Evolutionary conservation across 2,113 vertebrate genomes (phyloP).

Genomic region (Vanacampus margaritifer): DNA sequence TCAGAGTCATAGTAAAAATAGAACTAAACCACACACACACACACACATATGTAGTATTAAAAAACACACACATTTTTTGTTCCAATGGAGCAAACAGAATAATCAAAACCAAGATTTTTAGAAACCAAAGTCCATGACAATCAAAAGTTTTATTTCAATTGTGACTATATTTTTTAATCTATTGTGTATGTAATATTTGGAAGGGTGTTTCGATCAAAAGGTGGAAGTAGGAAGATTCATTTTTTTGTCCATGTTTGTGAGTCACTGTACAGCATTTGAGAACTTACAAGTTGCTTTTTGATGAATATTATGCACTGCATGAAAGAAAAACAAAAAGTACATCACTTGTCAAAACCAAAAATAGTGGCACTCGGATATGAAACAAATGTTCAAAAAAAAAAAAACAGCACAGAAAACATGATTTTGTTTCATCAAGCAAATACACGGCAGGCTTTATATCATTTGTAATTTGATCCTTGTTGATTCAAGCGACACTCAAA

Average conservation of each 20-base stretch:
- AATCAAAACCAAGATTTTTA: not conserved
- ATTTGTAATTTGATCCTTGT: conserved; percentile 33
- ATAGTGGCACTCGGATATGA: conserved; percentile 69
- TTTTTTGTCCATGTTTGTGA: not conserved
- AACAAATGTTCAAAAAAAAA: conserved; percentile 56
- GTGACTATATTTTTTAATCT: not conserved
- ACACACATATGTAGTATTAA: conserved; percentile 70
- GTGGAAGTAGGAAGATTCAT: not conserved
- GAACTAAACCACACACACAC: conserved; percentile 9
- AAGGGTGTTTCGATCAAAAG: not conserved
- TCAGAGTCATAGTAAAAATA: conserved; percentile 41
- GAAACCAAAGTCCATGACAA: not conserved
- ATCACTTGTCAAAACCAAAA: conserved; percentile 68
- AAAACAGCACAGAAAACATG: conserved; percentile 50
- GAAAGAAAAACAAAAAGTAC: conserved; percentile 65
- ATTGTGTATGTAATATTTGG: not conserved
- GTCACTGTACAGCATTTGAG: not conserved
- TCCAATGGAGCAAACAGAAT: conserved; percentile 43
- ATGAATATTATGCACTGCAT: conserved; percentile 77
- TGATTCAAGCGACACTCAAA: not conserved
- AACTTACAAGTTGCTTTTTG: conserved; percentile 78
- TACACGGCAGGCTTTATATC: conserved; percentile 44
- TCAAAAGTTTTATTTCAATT: not conserved
- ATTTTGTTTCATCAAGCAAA: conserved; percentile 55
- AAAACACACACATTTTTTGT: conserved; percentile 76